Conservation (phyloP, 23 tunicate species). For the Styela clava region DNA sequence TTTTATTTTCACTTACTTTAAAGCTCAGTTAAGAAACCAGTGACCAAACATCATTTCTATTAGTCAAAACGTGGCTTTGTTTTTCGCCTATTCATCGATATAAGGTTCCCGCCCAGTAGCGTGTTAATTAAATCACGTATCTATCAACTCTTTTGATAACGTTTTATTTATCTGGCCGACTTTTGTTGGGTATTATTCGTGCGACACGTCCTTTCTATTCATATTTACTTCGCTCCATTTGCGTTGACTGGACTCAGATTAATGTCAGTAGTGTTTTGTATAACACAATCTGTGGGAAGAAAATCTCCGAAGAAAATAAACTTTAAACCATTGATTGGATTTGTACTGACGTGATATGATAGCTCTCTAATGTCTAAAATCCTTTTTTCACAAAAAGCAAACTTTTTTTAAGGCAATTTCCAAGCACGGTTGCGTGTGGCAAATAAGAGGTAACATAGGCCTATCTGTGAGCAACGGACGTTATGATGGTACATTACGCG, state of each 20-base stretch:
- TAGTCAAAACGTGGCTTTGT: not conserved
- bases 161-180: not conserved
- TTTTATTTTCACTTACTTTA: too few relatives aligned
- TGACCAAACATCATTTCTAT: too few relatives aligned
- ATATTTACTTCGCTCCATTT: not conserved
- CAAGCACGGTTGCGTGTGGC: too few relatives aligned
- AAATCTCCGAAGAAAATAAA: not conserved
- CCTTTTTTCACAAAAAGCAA: too few relatives aligned
- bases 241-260: not conserved
- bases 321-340: not conserved
- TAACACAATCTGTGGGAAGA: not conserved
- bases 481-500: too few relatives aligned
- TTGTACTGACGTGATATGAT: not conserved
- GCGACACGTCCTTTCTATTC: not conserved
- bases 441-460: too few relatives aligned
- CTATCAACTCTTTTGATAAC: not conserved
- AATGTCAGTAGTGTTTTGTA: not conserved
- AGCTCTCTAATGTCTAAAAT: not conserved
- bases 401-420: too few relatives aligned
- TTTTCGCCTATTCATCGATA: constrained; percentile 5
- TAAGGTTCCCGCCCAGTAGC: constrained; percentile 14
- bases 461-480: too few relatives aligned
- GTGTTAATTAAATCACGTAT: constrained; percentile 18
- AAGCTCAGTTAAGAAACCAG: too few relatives aligned
- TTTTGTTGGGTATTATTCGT: not conserved